Base-by-base conservation (phyloP, 2,797 vertebrate species). In the Eurystomus glaucurus region DNA sequence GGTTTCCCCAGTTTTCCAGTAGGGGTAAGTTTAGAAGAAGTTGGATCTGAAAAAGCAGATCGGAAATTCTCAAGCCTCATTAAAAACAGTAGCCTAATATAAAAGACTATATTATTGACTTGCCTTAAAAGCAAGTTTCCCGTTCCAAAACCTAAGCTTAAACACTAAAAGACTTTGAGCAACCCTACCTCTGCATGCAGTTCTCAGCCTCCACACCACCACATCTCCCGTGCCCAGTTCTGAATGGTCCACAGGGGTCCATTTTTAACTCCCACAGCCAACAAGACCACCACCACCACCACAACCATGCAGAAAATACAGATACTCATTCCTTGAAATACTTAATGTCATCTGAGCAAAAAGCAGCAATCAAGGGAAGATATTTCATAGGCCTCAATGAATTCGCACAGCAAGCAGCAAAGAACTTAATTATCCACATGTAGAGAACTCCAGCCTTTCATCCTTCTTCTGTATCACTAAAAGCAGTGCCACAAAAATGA, bases 161-260 rank as follows among this genome's bases (percentile, higher is more conserved):
- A 64, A 64, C 22, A 21, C n/a, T 15, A 33, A 82, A 20, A 58
- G 12, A 54, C 64, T 37, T 23, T 50, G 20, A 89, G 18, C 22
- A 69, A 46, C 4, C 10, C 25, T 19, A 31, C 20, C 14, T 41
- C 61, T 17, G 45, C 41, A 18, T 0, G 8, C 10, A 43, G 18
- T 29, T 89, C 19, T 51, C 46, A 23, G 28, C 11, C 61, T 78
- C 57, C 18, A 45, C 2, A 26, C 23, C 4, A 11, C 10, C 54
- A 13, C 23, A 14, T 14, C 12, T 75, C 20, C 55, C 9, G 2
- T 4, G 1, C 20, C 28, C 29, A 52, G 19, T 28, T 68, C 46
- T 8, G 2, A 78, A 68, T 0, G 3, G 55, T 52, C 39, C 19
- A 25, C 0, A 12, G 4, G 4, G 14, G 23, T 21, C 35, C 17